Evolutionary conservation across 2,797 vertebrate genomes (phyloP).

Genomic region (Manis javanica): DNA sequence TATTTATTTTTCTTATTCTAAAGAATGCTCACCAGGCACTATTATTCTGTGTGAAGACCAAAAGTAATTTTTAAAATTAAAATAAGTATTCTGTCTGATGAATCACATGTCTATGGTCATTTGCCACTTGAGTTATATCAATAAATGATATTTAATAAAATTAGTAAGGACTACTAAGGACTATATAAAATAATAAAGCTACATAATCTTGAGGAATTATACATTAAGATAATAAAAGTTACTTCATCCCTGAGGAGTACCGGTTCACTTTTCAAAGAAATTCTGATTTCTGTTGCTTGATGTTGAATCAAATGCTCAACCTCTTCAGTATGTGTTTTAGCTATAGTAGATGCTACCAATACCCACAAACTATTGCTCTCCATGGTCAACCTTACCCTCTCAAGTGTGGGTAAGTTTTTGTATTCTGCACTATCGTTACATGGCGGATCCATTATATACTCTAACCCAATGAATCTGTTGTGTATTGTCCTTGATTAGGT

Average conservation of each 20-base stretch:
- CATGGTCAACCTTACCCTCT: background rate
- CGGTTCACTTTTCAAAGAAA: background rate
- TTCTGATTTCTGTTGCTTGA: background rate
- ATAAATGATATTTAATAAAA: conserved; percentile 1
- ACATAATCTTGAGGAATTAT: background rate
- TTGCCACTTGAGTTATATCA: background rate
- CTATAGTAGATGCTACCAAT: background rate
- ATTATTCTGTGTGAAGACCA: background rate
- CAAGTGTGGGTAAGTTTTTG: background rate
- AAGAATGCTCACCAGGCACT: background rate
- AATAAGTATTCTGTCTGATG: background rate
- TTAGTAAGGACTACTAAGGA: background rate
- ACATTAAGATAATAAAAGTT: background rate
- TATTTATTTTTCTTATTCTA: background rate
- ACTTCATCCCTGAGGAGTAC: background rate
- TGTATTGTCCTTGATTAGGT: background rate
- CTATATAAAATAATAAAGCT: background rate
- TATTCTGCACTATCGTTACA: background rate
- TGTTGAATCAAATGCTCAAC: background rate
- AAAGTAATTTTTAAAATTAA: conserved; percentile 25
- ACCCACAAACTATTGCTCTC: background rate
- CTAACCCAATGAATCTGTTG: background rate
- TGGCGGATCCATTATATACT: background rate
- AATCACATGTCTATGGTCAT: background rate
- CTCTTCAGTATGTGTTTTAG: background rate